Conservation (phyloP, 2,113 vertebrate genomes). For the Rhinolophus ferrumequinum region DNA sequence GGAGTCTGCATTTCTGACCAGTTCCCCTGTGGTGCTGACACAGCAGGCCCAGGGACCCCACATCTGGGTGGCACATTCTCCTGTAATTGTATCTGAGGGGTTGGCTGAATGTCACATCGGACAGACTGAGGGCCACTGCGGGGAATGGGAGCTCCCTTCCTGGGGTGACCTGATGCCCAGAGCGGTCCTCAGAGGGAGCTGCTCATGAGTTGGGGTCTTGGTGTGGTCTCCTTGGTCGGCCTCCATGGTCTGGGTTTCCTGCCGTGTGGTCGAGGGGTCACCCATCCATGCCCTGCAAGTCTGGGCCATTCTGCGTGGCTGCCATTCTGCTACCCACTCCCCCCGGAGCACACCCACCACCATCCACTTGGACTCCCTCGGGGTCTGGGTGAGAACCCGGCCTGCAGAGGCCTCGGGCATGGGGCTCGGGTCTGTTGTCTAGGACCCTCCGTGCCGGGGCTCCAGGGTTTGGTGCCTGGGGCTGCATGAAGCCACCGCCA, state of each 20-base stretch:
- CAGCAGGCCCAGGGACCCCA: not conserved
- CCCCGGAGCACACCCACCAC: not conserved
- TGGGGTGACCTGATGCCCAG: not conserved
- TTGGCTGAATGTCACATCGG: rapidly evolving
- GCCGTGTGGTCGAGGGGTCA: not conserved
- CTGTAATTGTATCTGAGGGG: rapidly evolving
- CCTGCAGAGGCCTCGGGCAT: not conserved
- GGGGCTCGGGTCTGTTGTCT: not conserved
- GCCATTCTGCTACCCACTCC: rapidly evolving
- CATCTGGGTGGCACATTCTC: rapidly evolving
- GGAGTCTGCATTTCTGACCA: rapidly evolving
- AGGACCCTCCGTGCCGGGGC: not conserved
- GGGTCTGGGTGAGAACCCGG: not conserved
- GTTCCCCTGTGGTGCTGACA: rapidly evolving
- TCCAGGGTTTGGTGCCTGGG: not conserved
- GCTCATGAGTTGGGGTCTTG: not conserved
- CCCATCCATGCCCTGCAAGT: not conserved
- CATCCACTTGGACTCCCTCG: not conserved
- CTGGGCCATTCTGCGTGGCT: rapidly evolving
- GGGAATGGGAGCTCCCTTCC: not conserved
- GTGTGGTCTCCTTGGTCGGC: rapidly evolving
- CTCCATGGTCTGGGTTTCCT: not conserved
- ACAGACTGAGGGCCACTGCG: rapidly evolving
- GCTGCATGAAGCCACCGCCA: rapidly evolving
- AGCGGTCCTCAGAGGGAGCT: rapidly evolving